Evolutionary conservation across 2,888 invertebrate genomes (phyloP), one percentile per base, ranked within the genome.

Genomic region (Hesperia comma): DNA sequence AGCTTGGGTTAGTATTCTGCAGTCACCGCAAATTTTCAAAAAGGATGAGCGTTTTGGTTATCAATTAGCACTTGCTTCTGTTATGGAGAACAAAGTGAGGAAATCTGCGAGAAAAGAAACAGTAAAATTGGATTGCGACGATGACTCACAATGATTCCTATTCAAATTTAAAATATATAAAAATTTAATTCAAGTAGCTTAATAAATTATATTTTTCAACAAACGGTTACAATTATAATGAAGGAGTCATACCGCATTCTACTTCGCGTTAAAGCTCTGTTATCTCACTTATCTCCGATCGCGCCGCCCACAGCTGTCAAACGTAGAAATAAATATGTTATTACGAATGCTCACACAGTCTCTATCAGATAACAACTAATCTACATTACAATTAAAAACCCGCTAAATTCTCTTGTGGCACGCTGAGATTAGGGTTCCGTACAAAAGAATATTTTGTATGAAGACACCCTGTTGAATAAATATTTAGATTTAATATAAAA

Each of bases 251-350:
- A 79, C 78, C 77, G 72, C 79, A 79, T 81, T 81, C 78, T 79
- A 79, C 78, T 80, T 83, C 79, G 80, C 81, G 82, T 75, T 83
- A 83, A 78, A 77, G 77, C 74, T 82, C 76, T 67, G 71, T 83
- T 90, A 90, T 89, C 74, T 82, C 76, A 64, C 70, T 83, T 90
- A 90, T 89, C 87, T 79, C 70, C 75, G 70, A 90, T 92, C 92
- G 79, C 77, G 75, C 87, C 91, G 88, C 92, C 90, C 84, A 88
- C 89, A 84, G 85, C 90, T 92, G 92, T 92, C 91, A 92, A 84
- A 86, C 82, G 85, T 81, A 86, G 85, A 87, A 91, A 91, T 91
- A 91, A 89, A 91, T 90, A 90, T 90, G 91, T 92, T 91, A 87
- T 90, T 87, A 88, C 88, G 83, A 89, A 90, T 88, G 87, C 87